Base-by-base conservation (phyloP, 1,140 invertebrate species). In the Teleogryllus occipitalis region DNA sequence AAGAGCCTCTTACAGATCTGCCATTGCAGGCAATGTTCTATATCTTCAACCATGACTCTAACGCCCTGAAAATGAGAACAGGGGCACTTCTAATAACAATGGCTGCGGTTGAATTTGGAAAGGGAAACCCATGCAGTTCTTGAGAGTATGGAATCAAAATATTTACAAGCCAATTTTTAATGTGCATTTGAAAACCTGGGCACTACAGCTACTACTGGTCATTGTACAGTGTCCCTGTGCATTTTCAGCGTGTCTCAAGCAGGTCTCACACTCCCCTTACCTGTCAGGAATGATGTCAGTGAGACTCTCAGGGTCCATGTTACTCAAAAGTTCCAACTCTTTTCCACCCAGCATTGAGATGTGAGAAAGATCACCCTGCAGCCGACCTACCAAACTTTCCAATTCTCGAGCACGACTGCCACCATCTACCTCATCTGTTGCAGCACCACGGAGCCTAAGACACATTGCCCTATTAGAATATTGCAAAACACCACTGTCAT, bases 271-370 rank as follows among this genome's bases (percentile, higher is more conserved):
- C 54, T 47, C n/a, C 79, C 39, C 82, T 65, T 90, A 93, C 85
- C 91, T 92, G 83, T 93, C 93, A 54, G 92, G 93, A 18, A 91
- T 89, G 82, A 95, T 93, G 83, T 95, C 93, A 75, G 91, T 91
- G 81, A 95, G 86, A 81, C 92, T 94, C 80, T 95, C 93, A 46
- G 93, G 93, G 87, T 95, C 93, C 93, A 95, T 95, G 83, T 95
- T 93, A 81, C 93, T 94, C 8, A 95, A 86, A 7, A 94, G 87
- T 85, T 95, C 93, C 83, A 95, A 86, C 82, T 95, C 93, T 76
- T 91, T 90, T 78, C 92, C 93, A 82, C 93, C 92, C 75, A 95
- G 89, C n/a, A 95, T 85, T 15, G 93, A 94, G 81, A 95, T 92
- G 84, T 94, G 93, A 81, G 93, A 93, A 14, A 94, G 88, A 85